A percentile compares a stretch with the other conserved stretches of the same genome.
Evolutionary conservation across 2,113 vertebrate species (phyloP).

Genomic region (Galbula dea): DNA sequence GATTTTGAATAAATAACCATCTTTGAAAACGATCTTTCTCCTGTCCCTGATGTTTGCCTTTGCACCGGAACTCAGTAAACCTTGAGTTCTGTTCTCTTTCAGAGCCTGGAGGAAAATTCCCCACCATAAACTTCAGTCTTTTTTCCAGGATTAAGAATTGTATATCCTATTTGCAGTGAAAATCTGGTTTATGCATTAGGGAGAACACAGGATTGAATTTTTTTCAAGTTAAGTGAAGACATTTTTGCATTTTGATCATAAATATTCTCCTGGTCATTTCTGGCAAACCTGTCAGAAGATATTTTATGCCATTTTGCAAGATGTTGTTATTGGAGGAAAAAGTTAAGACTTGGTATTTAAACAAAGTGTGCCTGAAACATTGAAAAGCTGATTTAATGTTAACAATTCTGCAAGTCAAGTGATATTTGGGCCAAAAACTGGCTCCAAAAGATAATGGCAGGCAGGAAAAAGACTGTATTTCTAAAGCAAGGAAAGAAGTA

Average conservation of each 20-base stretch:
- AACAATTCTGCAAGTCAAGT: neutral
- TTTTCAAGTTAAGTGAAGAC: conserved; percentile 3
- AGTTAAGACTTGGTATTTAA: conserved; percentile 10
- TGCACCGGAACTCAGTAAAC: neutral
- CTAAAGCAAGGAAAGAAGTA: neutral
- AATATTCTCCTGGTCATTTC: conserved; percentile 24
- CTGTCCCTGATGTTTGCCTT: neutral
- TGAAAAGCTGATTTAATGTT: conserved; percentile 30
- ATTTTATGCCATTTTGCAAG: conserved; percentile 20
- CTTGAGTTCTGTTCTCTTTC: neutral
- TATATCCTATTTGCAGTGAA: neutral
- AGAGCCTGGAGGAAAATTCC: neutral
- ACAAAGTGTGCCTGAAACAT: neutral
- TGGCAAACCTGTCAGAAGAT: conserved; percentile 6
- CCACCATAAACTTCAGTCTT: neutral
- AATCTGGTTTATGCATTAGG: conserved; percentile 37
- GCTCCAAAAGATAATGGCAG: conserved; percentile 36
- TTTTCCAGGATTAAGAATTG: neutral
- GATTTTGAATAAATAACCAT: neutral
- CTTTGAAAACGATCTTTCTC: neutral
- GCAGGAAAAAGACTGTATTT: neutral
- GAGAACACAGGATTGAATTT: neutral
- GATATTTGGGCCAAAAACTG: conserved; percentile 10
- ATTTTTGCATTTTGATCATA: conserved; percentile 38
- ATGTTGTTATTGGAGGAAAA: neutral